phyloP scores from a whole-genome alignment of 2,888 invertebrate species.

The Sepioteuthis lessoniana region DNA sequence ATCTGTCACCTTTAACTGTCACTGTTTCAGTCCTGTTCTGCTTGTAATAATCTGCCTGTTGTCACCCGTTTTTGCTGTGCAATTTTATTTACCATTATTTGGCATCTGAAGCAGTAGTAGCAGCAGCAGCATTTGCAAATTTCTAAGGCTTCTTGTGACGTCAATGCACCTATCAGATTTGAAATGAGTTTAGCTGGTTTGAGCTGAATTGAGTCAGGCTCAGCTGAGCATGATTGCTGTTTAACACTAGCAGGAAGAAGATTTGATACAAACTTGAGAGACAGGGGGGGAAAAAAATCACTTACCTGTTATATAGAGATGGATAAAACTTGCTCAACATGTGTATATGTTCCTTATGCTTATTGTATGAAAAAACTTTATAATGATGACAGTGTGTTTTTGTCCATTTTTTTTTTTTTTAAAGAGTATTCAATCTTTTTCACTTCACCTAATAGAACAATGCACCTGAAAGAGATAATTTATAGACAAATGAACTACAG shows the following conservation, averaged over 20 bases:
- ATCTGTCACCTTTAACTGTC: neutral
- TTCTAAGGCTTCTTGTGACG: constrained; percentile 21
- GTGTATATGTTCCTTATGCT: no score
- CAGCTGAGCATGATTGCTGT: neutral
- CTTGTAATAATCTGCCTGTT: neutral
- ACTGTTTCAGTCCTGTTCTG: neutral
- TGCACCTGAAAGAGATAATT: no score
- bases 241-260: neutral
- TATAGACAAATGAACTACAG: no score
- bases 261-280: neutral
- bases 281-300: neutral
- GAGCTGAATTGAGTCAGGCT: constrained; percentile 14
- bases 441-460: no score
- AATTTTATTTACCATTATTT: constrained; percentile 7
- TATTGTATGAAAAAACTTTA: no score
- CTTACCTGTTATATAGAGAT: neutral
- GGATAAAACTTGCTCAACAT: no score
- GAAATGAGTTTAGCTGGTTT: neutral
- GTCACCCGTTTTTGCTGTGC: constrained; percentile 2
- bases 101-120: neutral
- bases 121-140: neutral
- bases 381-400: no score
- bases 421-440: no score
- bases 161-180: constrained; percentile 33
- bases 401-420: no score